Evolutionary conservation across 37 sponge, comb jelly and placozoan genomes (phyloP), one percentile per base, ranked within the genome.

Genomic region (Amphimedon queenslandica): DNA sequence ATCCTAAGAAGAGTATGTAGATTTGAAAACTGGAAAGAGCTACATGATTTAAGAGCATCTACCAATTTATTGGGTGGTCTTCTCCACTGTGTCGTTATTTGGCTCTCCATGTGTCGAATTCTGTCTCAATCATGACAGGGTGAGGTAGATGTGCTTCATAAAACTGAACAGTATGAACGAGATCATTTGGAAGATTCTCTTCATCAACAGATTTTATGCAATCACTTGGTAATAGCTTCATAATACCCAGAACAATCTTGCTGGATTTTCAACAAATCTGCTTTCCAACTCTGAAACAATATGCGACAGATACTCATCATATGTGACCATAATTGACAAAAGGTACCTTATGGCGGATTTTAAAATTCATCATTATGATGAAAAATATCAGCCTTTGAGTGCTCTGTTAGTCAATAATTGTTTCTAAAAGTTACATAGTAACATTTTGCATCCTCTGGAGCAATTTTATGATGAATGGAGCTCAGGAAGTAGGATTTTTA

Each of bases 171-270:
- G 72, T 43, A 24, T 71, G 24, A 34, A 18, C 27, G 13, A 71
- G 55, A 3, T 47, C 6, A 65, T 76, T 71, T 23, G 79, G 79
- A n/a, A 78, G 66, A 78, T 78, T 79, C 55, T 41, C 39, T 31
- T 37, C 37, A n/a, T n/a, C n/a, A n/a, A n/a, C 74, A 16, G 79
- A 69, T 33, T 66, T 8, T 57, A 78, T 57, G 43, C 81, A 80
- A 23, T 81, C 68, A 64, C 41, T 55, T 74, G 74, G 82, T 37
- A 81, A 55, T 5, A 81, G 39, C 40, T 81, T 32, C 67, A 73
- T 67, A 55, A 81, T 8, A 10, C 27, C 66, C 29, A 73, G 40
- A 23, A 39, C 40, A 43, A 30, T n/a, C n/a, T 21, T 36, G 74
- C 21, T 40, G 75, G 39, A 51, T 55, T 56, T 31, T 72, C 43